Evolutionary conservation across 2,888 invertebrate genomes (phyloP).

Genomic region (Mesorhabditis spiculigera): DNA sequence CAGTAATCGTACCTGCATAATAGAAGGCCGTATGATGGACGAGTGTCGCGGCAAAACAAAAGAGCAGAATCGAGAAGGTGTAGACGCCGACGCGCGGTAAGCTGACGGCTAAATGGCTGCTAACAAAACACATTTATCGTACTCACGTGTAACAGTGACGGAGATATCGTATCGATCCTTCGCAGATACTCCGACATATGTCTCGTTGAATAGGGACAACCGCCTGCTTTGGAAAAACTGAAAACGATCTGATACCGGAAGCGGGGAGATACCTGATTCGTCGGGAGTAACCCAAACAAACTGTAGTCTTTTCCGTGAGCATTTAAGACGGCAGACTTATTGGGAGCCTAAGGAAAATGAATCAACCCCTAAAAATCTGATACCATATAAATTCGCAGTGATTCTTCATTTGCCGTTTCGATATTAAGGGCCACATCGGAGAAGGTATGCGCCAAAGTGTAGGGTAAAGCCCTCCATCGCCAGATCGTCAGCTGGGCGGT

Average conservation of each 20-base stretch:
- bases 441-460: neutral
- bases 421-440: neutral
- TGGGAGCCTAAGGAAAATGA: neutral
- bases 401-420: neutral
- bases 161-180: neutral
- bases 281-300: neutral
- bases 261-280: neutral
- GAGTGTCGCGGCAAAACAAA: constrained; percentile 1
- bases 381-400: neutral
- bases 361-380: neutral
- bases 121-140: neutral
- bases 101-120: neutral
- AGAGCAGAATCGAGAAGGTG: neutral
- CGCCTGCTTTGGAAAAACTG: neutral
- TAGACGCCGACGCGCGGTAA: neutral
- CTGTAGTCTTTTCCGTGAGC: neutral
- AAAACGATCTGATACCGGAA: neutral
- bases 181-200: neutral
- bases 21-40: neutral
- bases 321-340: neutral
- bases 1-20: neutral
- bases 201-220: neutral
- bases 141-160: neutral
- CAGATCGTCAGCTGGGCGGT: neutral
- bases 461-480: neutral